phyloP scores from a whole-genome alignment of 2,888 invertebrate species.

The Tromatobia lineatoria region DNA sequence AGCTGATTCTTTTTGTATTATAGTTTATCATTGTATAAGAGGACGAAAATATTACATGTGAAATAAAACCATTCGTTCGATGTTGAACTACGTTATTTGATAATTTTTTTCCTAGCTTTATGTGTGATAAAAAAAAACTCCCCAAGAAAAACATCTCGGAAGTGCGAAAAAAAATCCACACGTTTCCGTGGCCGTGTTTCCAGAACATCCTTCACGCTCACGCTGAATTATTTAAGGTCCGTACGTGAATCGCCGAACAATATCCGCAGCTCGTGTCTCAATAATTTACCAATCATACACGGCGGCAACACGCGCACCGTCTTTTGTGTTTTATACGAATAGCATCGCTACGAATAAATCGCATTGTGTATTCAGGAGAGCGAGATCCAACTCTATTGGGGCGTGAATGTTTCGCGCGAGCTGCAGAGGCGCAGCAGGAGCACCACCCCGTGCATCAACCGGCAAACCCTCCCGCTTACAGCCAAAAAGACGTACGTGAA shows the following conservation, averaged over 20 bases:
- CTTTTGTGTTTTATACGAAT: conserved; percentile 82
- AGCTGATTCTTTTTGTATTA: conserved; percentile 77
- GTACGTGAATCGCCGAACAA: conserved; percentile 85
- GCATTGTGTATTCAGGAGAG: conserved; percentile 85
- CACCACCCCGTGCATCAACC: conserved; percentile 31
- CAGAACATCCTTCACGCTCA: conserved; percentile 69
- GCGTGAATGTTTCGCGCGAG: conserved; percentile 75
- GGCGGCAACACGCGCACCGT: conserved; percentile 70
- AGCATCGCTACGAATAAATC: conserved; percentile 82
- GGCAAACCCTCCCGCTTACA: conserved; percentile 44
- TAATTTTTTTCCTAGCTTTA: neutral
- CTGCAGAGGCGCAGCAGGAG: conserved; percentile 17
- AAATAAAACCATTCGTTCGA: conserved; percentile 81
- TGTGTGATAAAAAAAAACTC: neutral
- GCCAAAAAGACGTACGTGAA: conserved; percentile 54
- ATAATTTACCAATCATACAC: conserved; percentile 85
- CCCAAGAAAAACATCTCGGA: neutral
- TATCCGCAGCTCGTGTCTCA: conserved; percentile 78
- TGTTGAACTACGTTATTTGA: conserved; percentile 72
- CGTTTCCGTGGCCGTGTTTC: conserved; percentile 59
- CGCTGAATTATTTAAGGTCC: conserved; percentile 83
- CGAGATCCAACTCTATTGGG: conserved; percentile 81
- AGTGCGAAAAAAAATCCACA: conserved; percentile 30
- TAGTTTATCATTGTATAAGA: conserved; percentile 74
- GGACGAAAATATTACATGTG: conserved; percentile 69